A percentile compares a stretch with the other conserved stretches of the same genome.
Conservation (phyloP, 2,888 invertebrate genomes). For the Plagiodera versicolora region DNA sequence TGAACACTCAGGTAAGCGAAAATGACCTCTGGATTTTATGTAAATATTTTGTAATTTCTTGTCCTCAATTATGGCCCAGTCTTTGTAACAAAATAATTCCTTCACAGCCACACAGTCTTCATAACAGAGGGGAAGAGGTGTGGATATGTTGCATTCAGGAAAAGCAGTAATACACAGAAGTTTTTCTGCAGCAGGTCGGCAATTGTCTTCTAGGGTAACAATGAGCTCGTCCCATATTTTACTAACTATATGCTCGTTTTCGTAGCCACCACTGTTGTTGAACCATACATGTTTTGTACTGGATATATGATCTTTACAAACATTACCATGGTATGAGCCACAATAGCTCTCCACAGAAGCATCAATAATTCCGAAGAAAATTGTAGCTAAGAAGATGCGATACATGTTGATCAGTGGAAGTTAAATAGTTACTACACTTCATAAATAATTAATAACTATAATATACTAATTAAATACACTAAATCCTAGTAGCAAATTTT, state of each 20-base stretch:
- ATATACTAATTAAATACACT: too few species aligned
- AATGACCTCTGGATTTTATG: conserved; percentile 82
- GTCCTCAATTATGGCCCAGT: conserved; percentile 90
- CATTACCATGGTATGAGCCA: conserved; percentile 81
- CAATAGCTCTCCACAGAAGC: conserved; percentile 66
- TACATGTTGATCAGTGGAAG: conserved; percentile 15
- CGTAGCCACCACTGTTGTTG: conserved; percentile 69
- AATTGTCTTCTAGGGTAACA: conserved; percentile 75
- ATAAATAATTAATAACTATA: too few species aligned
- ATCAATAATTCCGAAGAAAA: conserved; percentile 17
- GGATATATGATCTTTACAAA: conserved; percentile 57
- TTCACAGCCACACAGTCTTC: conserved; percentile 93
- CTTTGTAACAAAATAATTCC: conserved; percentile 88
- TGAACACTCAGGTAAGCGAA: conserved; percentile 85
- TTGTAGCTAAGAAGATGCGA: conserved; percentile 20
- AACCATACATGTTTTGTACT: conserved; percentile 60
- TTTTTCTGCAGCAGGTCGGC: conserved; percentile 85
- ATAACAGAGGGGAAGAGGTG: conserved; percentile 80
- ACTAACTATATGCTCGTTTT: conserved; percentile 82
- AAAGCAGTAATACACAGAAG: conserved; percentile 91
- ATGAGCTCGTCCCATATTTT: conserved; percentile 88
- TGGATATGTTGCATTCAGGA: conserved; percentile 69
- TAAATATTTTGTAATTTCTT: conserved; percentile 78
- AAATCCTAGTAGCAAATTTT: too few species aligned
- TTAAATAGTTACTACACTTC: too few species aligned